phyloP scores from a whole-genome alignment of 1,140 invertebrate species.

The Ganaspis sp. region DNA sequence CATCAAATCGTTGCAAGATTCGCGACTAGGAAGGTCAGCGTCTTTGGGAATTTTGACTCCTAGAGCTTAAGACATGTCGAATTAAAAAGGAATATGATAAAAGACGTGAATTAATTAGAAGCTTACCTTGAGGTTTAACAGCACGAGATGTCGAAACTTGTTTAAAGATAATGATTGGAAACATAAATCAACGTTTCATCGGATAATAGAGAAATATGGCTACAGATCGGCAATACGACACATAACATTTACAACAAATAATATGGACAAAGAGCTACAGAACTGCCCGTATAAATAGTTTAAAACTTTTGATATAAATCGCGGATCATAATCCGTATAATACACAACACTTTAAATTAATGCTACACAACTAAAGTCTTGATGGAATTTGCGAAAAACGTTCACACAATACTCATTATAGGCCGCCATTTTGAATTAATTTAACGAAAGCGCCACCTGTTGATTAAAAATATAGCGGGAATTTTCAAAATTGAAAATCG shows the following conservation, averaged over 20 bases:
- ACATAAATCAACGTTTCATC: constrained; percentile 42
- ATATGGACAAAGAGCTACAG: constrained; percentile 18
- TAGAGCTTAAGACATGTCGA: neutral
- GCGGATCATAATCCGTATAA: constrained; percentile 6
- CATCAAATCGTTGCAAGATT: constrained; percentile 7
- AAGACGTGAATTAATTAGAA: neutral
- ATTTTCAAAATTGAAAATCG: constrained; percentile 54
- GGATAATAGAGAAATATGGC: constrained; percentile 68
- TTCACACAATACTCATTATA: constrained; percentile 61
- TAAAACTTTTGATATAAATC: constrained; percentile 16
- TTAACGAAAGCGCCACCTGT: constrained; percentile 66
- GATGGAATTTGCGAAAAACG: constrained; percentile 44
- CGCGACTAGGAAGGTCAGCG: constrained; percentile 20
- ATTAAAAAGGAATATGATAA: neutral
- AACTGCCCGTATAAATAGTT: constrained; percentile 54
- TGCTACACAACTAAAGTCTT: constrained; percentile 50
- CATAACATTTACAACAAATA: constrained; percentile 50
- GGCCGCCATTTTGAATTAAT: constrained; percentile 67
- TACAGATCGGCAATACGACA: constrained; percentile 54
- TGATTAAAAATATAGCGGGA: constrained; percentile 55
- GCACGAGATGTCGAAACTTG: neutral
- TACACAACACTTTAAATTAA: constrained; percentile 35
- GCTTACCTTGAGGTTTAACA: neutral
- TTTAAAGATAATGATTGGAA: neutral
- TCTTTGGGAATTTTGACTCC: neutral